These are phyloP conservation scores for Eurystomus gularis DNA, from an alignment of 2,113 vertebrate genomes.

Conservation along the genomic window DNA sequence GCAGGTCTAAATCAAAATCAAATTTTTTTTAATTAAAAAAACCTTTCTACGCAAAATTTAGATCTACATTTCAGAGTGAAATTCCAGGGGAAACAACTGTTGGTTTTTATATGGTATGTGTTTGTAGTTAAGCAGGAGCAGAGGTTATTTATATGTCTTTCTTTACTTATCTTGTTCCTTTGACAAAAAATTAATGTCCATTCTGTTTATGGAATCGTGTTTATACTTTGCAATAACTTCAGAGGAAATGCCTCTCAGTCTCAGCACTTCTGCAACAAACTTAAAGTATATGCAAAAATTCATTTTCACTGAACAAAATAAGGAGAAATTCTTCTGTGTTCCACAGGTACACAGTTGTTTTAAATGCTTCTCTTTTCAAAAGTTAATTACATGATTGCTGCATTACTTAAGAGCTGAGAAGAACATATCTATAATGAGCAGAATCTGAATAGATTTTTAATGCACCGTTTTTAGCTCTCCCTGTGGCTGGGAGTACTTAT, in stretches of 20 bases:
- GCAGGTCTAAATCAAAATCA: background rate
- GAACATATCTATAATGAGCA: slow-evolving; percentile 40
- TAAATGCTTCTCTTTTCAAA: slow-evolving; percentile 14
- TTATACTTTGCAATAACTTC: background rate
- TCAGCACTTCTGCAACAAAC: background rate
- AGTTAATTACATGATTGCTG: slow-evolving; percentile 57
- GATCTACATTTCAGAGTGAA: background rate
- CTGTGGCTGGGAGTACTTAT: slow-evolving; percentile 36
- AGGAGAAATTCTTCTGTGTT: background rate
- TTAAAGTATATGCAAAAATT: background rate
- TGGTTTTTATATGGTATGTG: background rate
- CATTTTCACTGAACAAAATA: background rate
- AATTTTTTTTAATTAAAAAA: background rate
- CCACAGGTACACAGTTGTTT: background rate
- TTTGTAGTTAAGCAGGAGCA: background rate
- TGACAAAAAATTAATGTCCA: background rate
- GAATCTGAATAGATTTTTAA: slow-evolving; percentile 30
- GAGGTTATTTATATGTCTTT: background rate
- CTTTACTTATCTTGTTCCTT: background rate
- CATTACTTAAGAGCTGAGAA: slow-evolving; percentile 38
- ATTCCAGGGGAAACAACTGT: background rate
- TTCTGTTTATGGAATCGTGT: background rate
- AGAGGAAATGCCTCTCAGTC: background rate
- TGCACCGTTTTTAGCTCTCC: slow-evolving; percentile 29
- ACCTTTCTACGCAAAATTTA: background rate